Conservation (phyloP, 2,797 vertebrate genomes). For the Mus minutoides region DNA sequence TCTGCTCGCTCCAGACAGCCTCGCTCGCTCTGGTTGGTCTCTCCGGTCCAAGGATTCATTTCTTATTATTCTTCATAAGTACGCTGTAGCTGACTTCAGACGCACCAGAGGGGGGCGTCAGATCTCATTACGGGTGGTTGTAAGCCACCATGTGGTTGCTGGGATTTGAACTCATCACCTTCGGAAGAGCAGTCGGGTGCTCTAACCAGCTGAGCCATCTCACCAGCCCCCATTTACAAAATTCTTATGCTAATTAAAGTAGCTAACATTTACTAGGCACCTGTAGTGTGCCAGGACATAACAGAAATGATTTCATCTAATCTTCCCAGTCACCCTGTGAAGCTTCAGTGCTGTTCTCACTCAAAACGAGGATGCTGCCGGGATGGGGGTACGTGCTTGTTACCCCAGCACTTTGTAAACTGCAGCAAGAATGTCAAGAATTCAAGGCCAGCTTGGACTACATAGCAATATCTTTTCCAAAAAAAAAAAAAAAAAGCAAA, state of each 20-base stretch:
- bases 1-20: too few species aligned
- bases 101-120: too few species aligned
- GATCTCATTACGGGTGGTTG: too few species aligned
- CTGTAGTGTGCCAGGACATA: background rate
- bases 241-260: slow-evolving; percentile 37
- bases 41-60: too few species aligned
- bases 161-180: too few species aligned
- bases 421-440: background rate
- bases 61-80: too few species aligned
- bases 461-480: background rate
- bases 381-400: background rate
- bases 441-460: background rate
- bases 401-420: background rate
- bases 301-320: slow-evolving; percentile 25
- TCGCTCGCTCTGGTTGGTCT: too few species aligned
- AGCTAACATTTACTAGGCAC: slow-evolving; percentile 41
- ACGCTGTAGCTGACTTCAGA: too few species aligned
- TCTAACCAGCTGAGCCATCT: too few species aligned
- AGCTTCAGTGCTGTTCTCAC: slow-evolving; percentile 33
- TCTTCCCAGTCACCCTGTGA: slow-evolving; percentile 38
- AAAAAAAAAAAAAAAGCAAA: background rate
- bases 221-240: slow-evolving; percentile 54
- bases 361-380: slow-evolving; percentile 13
- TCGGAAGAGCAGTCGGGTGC: too few species aligned
- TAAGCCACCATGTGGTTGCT: too few species aligned